A percentile compares a stretch with the other conserved stretches of the same genome.
Conservation (phyloP, 2,113 vertebrate genomes). For the Raja brachyura region DNA sequence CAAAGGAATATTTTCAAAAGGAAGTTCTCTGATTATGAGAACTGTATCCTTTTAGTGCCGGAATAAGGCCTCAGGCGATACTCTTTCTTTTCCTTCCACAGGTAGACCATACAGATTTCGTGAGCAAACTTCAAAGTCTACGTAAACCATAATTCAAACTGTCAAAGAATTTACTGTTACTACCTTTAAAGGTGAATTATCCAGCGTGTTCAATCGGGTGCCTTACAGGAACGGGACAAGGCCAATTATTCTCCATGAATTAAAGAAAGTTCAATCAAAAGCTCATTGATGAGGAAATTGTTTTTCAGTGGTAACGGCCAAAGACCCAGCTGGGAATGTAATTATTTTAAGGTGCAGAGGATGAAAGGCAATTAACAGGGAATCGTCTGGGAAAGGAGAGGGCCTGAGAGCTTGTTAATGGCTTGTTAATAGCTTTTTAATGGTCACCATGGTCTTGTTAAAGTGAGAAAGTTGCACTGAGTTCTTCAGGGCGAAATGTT, state of each 20-base stretch:
- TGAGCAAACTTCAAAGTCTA: constrained; percentile 2
- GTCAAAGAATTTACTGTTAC: neutral
- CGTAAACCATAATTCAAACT: constrained; percentile 20
- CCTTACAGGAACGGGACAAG: neutral
- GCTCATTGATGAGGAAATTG: neutral
- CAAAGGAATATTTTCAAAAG: constrained; percentile 24
- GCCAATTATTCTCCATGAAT: neutral
- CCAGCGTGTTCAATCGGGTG: too few relatives aligned
- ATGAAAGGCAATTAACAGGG: neutral
- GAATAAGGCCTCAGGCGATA: constrained; percentile 17
- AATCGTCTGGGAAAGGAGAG: neutral
- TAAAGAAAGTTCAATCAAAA: neutral
- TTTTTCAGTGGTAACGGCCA: neutral
- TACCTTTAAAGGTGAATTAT: neutral
- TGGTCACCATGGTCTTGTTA: neutral
- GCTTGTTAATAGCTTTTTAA: neutral
- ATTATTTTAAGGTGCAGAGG: neutral
- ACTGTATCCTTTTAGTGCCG: constrained; percentile 3
- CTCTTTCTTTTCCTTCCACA: neutral
- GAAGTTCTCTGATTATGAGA: neutral
- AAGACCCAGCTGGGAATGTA: neutral
- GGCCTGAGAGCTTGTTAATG: neutral
- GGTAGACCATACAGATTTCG: neutral
- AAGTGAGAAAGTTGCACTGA: neutral
- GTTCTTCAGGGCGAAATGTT: neutral